phyloP scores from a whole-genome alignment of 2,888 invertebrate genomes.

The Melitaea athalia region DNA sequence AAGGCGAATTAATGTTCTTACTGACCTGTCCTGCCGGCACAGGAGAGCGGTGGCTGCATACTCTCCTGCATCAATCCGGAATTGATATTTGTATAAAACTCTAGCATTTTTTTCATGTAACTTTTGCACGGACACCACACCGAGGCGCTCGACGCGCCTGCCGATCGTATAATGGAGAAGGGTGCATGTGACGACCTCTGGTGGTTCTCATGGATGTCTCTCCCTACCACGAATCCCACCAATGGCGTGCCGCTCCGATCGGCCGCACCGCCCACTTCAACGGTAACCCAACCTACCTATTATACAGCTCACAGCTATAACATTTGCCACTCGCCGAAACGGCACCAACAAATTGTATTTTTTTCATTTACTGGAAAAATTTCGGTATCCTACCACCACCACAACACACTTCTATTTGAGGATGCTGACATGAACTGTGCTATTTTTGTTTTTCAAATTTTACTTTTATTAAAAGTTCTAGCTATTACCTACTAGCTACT shows the following conservation, averaged over 20 bases:
- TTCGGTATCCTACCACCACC: conserved; percentile 35
- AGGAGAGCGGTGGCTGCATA: conserved; percentile 82
- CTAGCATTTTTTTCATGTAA: conserved; percentile 83
- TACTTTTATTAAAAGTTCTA: conserved; percentile 28
- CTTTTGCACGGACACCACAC: conserved; percentile 46
- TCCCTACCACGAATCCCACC: conserved; percentile 56
- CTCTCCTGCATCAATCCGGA: conserved; percentile 83
- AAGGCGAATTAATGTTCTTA: conserved; percentile 21
- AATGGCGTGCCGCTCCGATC: conserved; percentile 50
- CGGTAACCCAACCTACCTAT: conserved; percentile 69
- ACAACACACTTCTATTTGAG: conserved; percentile 20
- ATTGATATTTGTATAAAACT: conserved; percentile 86
- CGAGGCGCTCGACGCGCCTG: conserved; percentile 53
- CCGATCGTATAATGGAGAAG: conserved; percentile 57
- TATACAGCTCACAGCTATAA: conserved; percentile 67
- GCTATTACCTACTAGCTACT: conserved; percentile 5
- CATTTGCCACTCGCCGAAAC: conserved; percentile 65
- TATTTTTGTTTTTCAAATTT: conserved; percentile 21
- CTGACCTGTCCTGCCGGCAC: conserved; percentile 86
- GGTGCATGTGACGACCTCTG: conserved; percentile 40
- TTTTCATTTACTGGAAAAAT: conserved; percentile 59
- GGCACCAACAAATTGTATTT: conserved; percentile 62
- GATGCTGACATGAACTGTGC: conserved; percentile 17
- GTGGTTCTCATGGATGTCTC: conserved; percentile 45
- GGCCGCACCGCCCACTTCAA: conserved; percentile 60